Evolutionary conservation across 2,888 invertebrate genomes (phyloP).

Genomic region (Taenaris catops): DNA sequence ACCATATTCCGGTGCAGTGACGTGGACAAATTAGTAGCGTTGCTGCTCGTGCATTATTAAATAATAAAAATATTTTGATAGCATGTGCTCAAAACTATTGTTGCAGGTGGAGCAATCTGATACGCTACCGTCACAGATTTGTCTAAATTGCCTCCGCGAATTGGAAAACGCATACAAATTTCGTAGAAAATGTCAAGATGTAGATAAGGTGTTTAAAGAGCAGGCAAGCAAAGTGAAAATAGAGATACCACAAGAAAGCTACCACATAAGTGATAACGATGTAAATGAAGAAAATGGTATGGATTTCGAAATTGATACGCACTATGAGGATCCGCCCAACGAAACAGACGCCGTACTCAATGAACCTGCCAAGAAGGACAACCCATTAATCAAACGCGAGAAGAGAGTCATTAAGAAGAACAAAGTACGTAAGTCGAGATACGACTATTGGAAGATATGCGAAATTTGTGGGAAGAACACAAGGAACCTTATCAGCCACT

Average conservation of each 20-base stretch:
- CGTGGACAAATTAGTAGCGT: no score
- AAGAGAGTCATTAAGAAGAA: slow-evolving; percentile 32
- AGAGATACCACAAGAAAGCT: slow-evolving; percentile 36
- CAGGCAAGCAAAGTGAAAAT: slow-evolving; percentile 37
- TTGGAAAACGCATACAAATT: slow-evolving; percentile 68
- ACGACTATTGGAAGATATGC: slow-evolving; percentile 68
- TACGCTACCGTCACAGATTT: slow-evolving; percentile 56
- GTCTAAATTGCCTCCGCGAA: slow-evolving; percentile 53
- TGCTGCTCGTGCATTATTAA: no score
- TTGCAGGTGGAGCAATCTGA: slow-evolving; percentile 62
- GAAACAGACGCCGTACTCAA: slow-evolving; percentile 4
- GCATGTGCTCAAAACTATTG: slow-evolving; percentile 11
- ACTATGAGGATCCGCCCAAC: slow-evolving; percentile 31
- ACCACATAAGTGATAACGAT: slow-evolving; percentile 26
- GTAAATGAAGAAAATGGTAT: slow-evolving; percentile 12
- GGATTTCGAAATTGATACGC: slow-evolving; percentile 31
- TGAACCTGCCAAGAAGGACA: slow-evolving; percentile 27
- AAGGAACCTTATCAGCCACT: slow-evolving; percentile 55
- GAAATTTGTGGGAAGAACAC: slow-evolving; percentile 70
- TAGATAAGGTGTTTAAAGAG: slow-evolving; percentile 47
- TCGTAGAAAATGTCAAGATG: slow-evolving; percentile 61
- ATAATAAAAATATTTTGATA: no score
- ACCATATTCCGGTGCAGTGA: no score
- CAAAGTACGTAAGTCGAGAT: slow-evolving; percentile 44
- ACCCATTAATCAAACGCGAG: slow-evolving; percentile 26